Percentiles rank a stretch among this genome's conserved stretches.
Conservation (phyloP, 35 echinoderm and acorn worm genomes). For the Apostichopus parvimensis region DNA sequence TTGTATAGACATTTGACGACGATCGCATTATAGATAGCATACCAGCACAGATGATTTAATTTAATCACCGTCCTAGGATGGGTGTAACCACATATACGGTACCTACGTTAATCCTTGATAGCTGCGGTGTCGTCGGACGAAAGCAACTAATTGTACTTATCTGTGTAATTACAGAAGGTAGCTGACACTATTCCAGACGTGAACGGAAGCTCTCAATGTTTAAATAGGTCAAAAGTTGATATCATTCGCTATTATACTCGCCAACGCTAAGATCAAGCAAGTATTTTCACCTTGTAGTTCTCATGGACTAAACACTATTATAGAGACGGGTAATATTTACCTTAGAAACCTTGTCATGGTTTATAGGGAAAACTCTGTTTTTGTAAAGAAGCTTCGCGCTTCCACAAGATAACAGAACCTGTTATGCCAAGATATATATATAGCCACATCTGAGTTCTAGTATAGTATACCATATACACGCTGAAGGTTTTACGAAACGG, state of each 20-base stretch:
- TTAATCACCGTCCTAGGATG: background rate
- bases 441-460: too few species aligned
- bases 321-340: conserved; percentile 19
- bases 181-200: conserved; percentile 17
- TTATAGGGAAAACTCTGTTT: conserved; percentile 15
- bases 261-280: conserved; percentile 6
- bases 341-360: conserved; percentile 13
- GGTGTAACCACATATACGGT: background rate
- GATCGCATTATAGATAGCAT: too few species aligned
- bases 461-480: too few species aligned
- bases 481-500: too few species aligned
- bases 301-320: background rate
- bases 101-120: background rate
- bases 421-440: too few species aligned
- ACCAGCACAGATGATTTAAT: too few species aligned
- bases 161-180: conserved; percentile 14
- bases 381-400: conserved; percentile 24
- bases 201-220: background rate
- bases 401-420: conserved; percentile 36
- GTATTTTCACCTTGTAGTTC: conserved; percentile 8
- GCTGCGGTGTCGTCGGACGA: background rate
- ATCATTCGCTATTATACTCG: background rate
- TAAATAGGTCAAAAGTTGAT: conserved; percentile 24
- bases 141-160: conserved; percentile 10
- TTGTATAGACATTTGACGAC: too few species aligned